A percentile compares a stretch with the other conserved stretches of the same genome.
Evolutionary conservation across 2,888 invertebrate genomes (phyloP).

Genomic region (Doris montereyensis): DNA sequence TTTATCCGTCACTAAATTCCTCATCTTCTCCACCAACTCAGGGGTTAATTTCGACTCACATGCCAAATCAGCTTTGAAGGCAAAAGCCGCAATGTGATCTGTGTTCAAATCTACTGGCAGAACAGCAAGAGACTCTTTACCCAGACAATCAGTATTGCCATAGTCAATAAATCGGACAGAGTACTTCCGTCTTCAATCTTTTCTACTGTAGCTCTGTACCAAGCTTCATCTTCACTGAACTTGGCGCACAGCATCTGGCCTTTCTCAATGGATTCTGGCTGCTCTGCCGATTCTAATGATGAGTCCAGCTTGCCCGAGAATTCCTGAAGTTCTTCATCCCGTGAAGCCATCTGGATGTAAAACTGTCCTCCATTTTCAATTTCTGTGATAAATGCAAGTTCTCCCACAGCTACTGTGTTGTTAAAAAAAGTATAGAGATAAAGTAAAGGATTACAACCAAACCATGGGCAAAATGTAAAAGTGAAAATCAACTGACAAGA

Average conservation of each 20-base stretch:
- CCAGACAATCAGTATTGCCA: conserved; percentile 62
- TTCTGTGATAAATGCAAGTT: conserved; percentile 43
- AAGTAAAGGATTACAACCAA: too few species aligned
- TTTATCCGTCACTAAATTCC: conserved; percentile 40
- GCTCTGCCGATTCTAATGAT: conserved; percentile 16
- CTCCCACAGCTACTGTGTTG: not conserved
- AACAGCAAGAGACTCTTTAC: conserved; percentile 48
- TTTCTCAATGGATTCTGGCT: conserved; percentile 4
- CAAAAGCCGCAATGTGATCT: conserved; percentile 55
- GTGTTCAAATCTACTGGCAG: conserved; percentile 45
- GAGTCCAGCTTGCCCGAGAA: conserved; percentile 47
- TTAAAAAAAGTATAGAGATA: too few species aligned
- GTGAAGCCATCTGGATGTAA: conserved; percentile 52
- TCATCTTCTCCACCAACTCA: conserved; percentile 1
- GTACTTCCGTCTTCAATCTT: conserved; percentile 40
- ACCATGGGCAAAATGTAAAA: too few species aligned
- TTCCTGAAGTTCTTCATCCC: conserved; percentile 47
- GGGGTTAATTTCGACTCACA: conserved; percentile 4
- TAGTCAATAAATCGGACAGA: conserved; percentile 67
- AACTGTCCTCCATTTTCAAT: conserved; percentile 52
- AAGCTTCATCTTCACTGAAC: conserved; percentile 59
- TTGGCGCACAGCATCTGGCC: conserved; percentile 55
- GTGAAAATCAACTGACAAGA: too few species aligned
- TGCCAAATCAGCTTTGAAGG: conserved; percentile 55
- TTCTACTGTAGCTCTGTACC: conserved; percentile 60